Conservation (phyloP, 2,797 vertebrate species). For the Hoplostethus atlanticus region DNA sequence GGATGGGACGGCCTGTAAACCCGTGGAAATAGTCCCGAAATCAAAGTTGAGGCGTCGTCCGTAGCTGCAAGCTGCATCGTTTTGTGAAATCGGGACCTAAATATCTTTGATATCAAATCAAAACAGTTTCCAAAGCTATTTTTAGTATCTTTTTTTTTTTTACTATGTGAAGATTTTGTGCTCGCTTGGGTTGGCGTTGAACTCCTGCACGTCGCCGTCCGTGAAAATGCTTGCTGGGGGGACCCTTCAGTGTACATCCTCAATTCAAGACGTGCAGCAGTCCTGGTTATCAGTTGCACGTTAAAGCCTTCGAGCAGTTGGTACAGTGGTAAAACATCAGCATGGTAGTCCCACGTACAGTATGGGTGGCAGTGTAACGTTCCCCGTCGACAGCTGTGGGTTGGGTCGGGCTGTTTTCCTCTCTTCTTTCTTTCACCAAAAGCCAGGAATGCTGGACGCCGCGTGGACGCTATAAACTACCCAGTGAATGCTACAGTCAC, state of each 20-base stretch:
- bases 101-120: not conserved
- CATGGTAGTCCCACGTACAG: constrained; percentile 14
- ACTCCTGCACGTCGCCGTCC: too few relatives aligned
- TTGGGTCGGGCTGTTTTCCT: not conserved
- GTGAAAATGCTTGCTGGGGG: constrained; percentile 41
- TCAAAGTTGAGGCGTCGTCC: too few relatives aligned
- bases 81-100: not conserved
- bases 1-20: too few relatives aligned
- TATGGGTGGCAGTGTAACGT: constrained; percentile 55
- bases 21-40: too few relatives aligned
- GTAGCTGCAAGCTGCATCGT: constrained; percentile 2
- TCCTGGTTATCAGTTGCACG: constrained; percentile 35
- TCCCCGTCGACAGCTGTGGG: not conserved
- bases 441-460: constrained; percentile 39
- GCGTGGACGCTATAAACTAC: constrained; percentile 16
- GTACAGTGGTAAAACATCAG: not conserved
- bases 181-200: constrained; percentile 24
- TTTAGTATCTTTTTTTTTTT: too few relatives aligned
- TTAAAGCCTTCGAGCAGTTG: constrained; percentile 5
- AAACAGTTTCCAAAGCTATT: not conserved
- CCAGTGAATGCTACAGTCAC: constrained; percentile 2
- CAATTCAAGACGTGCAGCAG: constrained; percentile 12
- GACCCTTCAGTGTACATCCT: not conserved
- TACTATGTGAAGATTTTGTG: constrained; percentile 33
- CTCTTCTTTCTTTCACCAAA: not conserved